These are phyloP conservation scores for Falco peregrinus DNA, from an alignment of 2,797 vertebrate genomes.

Conservation along the genomic window DNA sequence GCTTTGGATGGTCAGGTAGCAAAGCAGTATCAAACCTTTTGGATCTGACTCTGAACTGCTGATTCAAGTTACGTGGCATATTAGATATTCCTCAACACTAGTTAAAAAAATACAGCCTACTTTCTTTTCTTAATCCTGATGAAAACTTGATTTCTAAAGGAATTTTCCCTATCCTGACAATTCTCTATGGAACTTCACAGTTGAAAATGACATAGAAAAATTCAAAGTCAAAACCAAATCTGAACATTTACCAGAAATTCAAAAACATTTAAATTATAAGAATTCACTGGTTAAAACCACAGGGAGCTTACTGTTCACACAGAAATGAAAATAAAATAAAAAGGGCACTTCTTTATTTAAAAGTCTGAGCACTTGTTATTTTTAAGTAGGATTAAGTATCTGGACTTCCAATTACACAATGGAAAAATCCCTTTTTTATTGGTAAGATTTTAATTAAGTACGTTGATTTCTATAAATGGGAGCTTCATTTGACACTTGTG, in stretches of 20 bases:
- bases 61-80: neutral
- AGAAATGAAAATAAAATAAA: constrained; percentile 30
- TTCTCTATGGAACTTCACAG: neutral
- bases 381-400: constrained; percentile 64
- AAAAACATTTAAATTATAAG: constrained; percentile 37
- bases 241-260: constrained; percentile 19
- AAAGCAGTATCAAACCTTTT: neutral
- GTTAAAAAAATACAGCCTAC: neutral
- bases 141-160: neutral
- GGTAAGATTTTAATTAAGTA: constrained; percentile 68
- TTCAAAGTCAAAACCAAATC: constrained; percentile 21
- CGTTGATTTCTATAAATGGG: constrained; percentile 54
- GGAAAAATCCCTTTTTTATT: constrained; percentile 61
- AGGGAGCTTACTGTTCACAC: constrained; percentile 28
- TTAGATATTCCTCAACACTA: neutral
- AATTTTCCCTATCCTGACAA: neutral
- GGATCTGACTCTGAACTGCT: neutral
- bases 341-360: constrained; percentile 32
- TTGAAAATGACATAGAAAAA: neutral
- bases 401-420: constrained; percentile 58
- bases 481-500: constrained; percentile 65
- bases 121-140: neutral
- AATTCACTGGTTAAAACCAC: constrained; percentile 27
- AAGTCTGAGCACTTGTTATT: constrained; percentile 44
- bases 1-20: neutral